Evolutionary conservation across 2,797 vertebrate species (phyloP).

Genomic region (Clamator glandarius): DNA sequence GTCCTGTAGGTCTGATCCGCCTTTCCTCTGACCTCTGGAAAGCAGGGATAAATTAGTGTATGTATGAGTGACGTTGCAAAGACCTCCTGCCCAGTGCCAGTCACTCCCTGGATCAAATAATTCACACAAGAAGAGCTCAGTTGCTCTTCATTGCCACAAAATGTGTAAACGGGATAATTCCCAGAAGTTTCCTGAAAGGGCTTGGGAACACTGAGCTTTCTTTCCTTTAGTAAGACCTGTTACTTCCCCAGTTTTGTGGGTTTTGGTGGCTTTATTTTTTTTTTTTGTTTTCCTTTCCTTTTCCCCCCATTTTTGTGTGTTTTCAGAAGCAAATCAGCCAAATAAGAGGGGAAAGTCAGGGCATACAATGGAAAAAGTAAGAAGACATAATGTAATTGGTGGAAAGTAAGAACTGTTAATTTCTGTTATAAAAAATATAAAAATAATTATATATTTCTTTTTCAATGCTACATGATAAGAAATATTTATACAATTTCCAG

Average conservation of each 20-base stretch:
- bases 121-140: not conserved
- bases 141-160: not conserved
- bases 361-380: not conserved
- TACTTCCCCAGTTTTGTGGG: not conserved
- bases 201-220: not conserved
- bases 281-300: no score
- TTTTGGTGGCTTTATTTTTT: not conserved
- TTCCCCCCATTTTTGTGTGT: not conserved
- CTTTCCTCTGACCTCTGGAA: no score
- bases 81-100: not conserved
- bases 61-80: no score
- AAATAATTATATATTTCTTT: not conserved
- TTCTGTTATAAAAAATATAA: not conserved
- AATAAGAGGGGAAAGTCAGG: not conserved
- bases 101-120: not conserved
- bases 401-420: not conserved
- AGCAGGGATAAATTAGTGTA: no score
- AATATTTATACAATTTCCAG: not conserved
- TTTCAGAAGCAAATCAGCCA: not conserved
- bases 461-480: not conserved
- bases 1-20: not conserved
- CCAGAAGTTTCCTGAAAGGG: not conserved
- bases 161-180: no score
- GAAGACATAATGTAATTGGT: not conserved
- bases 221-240: not conserved